These are phyloP conservation scores for Adineta ricciae DNA, from an alignment of 2,888 invertebrate genomes.

Conservation along the genomic window DNA sequence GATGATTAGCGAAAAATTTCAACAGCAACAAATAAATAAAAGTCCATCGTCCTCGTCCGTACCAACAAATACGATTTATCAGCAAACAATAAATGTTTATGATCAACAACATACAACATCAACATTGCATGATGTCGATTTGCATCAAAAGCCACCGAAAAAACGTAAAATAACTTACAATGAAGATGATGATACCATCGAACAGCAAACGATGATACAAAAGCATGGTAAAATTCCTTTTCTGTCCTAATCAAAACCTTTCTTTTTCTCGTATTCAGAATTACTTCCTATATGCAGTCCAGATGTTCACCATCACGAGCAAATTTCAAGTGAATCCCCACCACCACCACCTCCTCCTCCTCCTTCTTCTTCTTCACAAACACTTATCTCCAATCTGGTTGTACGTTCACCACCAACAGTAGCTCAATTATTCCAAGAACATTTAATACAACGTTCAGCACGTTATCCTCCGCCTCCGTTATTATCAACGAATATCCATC, in stretches of 20 bases:
- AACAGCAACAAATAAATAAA: background rate
- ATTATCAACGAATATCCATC: background rate
- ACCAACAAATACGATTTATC: background rate
- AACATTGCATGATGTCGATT: background rate
- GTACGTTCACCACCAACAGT: background rate
- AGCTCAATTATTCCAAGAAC: background rate
- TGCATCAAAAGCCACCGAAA: background rate
- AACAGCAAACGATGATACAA: background rate
- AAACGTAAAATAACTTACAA: background rate
- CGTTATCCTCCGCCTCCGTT: background rate
- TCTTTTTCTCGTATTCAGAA: background rate
- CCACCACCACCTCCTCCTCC: background rate
- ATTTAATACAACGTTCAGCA: background rate
- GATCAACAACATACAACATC: background rate
- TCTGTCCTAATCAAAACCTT: no score
- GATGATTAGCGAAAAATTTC: slow-evolving; percentile 15
- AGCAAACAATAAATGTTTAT: background rate
- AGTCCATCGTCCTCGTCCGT: background rate
- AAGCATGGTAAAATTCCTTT: background rate
- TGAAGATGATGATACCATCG: background rate
- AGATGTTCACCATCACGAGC: background rate
- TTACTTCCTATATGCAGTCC: background rate
- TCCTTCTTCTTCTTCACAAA: background rate
- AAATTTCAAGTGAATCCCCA: background rate
- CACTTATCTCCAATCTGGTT: background rate